Base-by-base conservation (phyloP, 2,797 vertebrate species). In the Xerus rutilus region DNA sequence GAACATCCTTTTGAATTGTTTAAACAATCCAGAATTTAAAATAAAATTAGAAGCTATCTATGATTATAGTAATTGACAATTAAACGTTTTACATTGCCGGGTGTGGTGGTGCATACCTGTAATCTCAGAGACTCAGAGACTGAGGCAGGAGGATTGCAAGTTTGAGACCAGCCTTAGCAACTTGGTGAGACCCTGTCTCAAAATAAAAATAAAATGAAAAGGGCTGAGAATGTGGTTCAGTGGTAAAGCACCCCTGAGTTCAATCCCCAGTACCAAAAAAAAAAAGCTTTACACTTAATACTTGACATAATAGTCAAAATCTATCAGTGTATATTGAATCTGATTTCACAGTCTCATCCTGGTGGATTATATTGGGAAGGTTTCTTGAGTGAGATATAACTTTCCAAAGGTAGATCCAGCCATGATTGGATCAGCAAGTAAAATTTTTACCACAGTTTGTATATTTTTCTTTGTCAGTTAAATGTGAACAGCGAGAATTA, bases 241-340 rank as follows among this genome's bases (percentile, higher is more conserved):
- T 20, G 54, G 18, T 54, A 54, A 54, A 54, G 18, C 54, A 54
- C 54, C 54, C 54, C 18, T 18, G 54, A 54, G 54, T 54, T 54
- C 17, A 54, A 54, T 54, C 54, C 18, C 54, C 54, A 54, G 54
- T 54, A 54, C 52, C 15, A 54, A 54, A 47, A 54, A 54, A 54
- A 54, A 54, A 54, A 54, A 0, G 64, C 25, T 83, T 84, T 83
- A 65, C 23, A 84, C 13, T 52, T 92, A 84, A 52, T 64, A 49
- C 17, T 77, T 70, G 17, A 64, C 54, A 30, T 14, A 47, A 17
- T 30, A 84, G 45, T 86, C 65, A 52, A 2, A 69, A 43, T 30
- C 97, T 98, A 97, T 91, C 96, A 97, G 70, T 28, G 97, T 94
- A 97, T 97, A 96, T 67, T 96, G 93, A 97, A 98, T 97, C 89